These are phyloP conservation scores for Pedionomus torquatus DNA, from an alignment of 2,113 vertebrate genomes.

Conservation along the genomic window DNA sequence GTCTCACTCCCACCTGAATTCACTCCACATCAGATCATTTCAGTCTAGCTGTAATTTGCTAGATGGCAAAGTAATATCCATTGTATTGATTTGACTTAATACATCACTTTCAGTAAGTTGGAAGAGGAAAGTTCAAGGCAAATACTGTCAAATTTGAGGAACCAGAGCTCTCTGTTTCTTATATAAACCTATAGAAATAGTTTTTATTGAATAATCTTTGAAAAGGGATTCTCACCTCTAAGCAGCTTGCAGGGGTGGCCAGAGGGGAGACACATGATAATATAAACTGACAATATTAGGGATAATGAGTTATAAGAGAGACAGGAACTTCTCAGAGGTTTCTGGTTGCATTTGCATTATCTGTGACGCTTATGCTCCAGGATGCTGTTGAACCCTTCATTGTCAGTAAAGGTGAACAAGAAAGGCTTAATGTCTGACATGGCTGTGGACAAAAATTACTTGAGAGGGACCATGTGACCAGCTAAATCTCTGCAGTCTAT, in stretches of 20 bases:
- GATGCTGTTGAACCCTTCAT: background rate
- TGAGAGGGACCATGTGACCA: background rate
- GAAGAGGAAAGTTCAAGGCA: background rate
- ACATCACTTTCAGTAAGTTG: background rate
- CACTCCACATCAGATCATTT: background rate
- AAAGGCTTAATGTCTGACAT: background rate
- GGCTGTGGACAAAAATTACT: background rate
- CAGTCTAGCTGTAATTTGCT: background rate
- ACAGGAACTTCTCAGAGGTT: background rate
- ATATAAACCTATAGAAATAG: background rate
- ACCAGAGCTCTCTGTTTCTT: background rate
- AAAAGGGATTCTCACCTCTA: background rate
- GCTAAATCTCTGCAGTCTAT: background rate
- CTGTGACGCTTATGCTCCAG: background rate
- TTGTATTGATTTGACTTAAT: conserved; percentile 1
- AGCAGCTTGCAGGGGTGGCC: background rate
- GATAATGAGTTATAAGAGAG: background rate
- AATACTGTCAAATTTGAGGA: background rate
- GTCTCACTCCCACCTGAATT: conserved; percentile 26
- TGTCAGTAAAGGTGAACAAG: background rate
- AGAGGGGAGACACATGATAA: background rate
- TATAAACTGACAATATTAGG: background rate
- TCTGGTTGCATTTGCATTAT: conserved; percentile 2
- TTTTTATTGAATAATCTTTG: background rate
- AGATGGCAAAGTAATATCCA: background rate